phyloP scores from a whole-genome alignment of 2,888 invertebrate species.

The Himalopsyche anomala region DNA sequence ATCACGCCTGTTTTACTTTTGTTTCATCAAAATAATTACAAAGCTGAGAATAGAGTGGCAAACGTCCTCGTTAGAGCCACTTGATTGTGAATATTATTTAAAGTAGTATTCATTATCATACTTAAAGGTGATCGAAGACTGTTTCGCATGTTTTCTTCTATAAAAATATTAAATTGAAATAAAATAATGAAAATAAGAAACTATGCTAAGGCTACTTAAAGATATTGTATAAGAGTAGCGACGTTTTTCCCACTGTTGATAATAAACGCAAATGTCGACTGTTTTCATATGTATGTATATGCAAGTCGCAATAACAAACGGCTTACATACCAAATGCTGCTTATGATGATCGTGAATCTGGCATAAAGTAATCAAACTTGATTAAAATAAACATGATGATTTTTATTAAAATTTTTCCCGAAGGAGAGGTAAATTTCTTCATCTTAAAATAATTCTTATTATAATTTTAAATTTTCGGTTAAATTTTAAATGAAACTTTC shows the following conservation, averaged over 20 bases:
- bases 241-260: conserved; percentile 3
- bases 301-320: background rate
- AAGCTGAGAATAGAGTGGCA: conserved; percentile 47
- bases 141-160: conserved; percentile 9
- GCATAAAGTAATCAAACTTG: conserved; percentile 4
- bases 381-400: conserved; percentile 16
- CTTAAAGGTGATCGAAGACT: background rate
- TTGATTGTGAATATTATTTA: conserved; percentile 44
- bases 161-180: background rate
- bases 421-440: background rate
- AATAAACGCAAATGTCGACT: conserved; percentile 8
- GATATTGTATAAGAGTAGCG: too few species aligned
- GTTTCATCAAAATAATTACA: background rate
- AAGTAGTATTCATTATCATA: conserved; percentile 2
- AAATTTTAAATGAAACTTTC: background rate
- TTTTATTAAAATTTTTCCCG: background rate
- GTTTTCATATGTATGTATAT: conserved; percentile 19
- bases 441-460: background rate
- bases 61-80: conserved; percentile 55
- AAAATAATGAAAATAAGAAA: conserved; percentile 31
- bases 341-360: conserved; percentile 28
- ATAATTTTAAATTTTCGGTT: background rate
- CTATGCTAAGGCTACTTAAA: background rate
- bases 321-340: conserved; percentile 28
- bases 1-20: conserved; percentile 47